Percentiles rank a stretch among this genome's conserved stretches.
Evolutionary conservation across 2,888 invertebrate species (phyloP).

Genomic region (Melanophora roralis): DNA sequence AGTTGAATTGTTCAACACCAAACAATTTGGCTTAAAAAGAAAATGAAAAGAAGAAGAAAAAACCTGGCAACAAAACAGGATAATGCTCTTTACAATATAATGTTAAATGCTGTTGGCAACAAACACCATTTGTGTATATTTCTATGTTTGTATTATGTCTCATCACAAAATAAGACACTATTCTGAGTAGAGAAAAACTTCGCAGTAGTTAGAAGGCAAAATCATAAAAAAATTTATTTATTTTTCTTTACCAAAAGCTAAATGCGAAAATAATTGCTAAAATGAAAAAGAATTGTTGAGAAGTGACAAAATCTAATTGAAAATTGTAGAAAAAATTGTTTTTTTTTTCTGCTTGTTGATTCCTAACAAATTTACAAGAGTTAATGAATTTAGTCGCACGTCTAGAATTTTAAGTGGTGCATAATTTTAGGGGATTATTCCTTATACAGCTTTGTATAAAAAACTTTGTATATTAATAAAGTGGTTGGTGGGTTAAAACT

Average conservation of each 20-base stretch:
- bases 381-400: constrained; percentile 5
- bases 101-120: background rate
- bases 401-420: constrained; percentile 19
- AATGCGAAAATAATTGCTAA: background rate
- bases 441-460: background rate
- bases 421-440: constrained; percentile 2
- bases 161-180: background rate
- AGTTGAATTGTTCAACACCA: no score
- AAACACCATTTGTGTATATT: background rate
- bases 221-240: background rate
- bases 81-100: background rate
- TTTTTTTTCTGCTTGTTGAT: background rate
- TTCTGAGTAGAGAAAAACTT: background rate
- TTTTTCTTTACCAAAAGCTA: background rate
- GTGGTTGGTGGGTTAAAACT: background rate
- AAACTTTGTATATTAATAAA: constrained; percentile 4
- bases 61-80: background rate
- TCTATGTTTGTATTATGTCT: no score
- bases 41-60: background rate
- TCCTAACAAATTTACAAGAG: background rate
- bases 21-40: no score
- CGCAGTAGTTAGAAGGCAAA: no score
- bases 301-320: background rate
- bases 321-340: background rate
- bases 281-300: background rate